Conservation (phyloP, 2,797 vertebrate genomes). For the Malacoctenus gilli region DNA sequence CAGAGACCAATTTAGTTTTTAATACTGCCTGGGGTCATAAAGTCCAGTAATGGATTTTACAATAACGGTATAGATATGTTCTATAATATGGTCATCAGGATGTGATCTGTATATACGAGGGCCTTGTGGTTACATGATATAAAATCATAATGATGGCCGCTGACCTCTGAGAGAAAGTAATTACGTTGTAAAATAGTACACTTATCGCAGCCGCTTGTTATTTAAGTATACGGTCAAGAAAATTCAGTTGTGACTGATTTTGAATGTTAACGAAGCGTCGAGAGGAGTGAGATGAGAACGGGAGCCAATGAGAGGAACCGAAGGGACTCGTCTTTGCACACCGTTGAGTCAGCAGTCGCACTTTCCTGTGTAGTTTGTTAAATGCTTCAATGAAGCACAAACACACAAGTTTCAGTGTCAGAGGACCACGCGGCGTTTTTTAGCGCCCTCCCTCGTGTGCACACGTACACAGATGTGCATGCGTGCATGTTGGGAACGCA, state of each 20-base stretch:
- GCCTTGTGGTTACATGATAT: constrained; percentile 32
- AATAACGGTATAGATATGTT: constrained; percentile 44
- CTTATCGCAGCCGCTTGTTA: constrained; percentile 12
- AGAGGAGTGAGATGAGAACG: no score
- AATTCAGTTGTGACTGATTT: constrained; percentile 28
- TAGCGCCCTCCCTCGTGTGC: constrained; percentile 4
- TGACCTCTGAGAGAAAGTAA: constrained; percentile 45
- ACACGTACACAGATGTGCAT: constrained; percentile 15
- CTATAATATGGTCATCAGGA: constrained; percentile 39
- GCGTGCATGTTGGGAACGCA: constrained; percentile 38
- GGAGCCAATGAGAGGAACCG: no score
- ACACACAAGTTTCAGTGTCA: constrained; percentile 41
- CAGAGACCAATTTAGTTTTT: constrained; percentile 53
- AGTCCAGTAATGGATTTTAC: constrained; percentile 56
- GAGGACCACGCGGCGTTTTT: constrained; percentile 40
- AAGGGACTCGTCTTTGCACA: constrained; percentile 19
- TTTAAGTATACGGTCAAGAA: constrained; percentile 25
- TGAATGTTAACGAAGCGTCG: constrained; percentile 35
- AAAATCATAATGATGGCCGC: constrained; percentile 43
- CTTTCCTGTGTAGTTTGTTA: constrained; percentile 41
- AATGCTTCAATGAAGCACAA: constrained; percentile 53
- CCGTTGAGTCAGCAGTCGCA: constrained; percentile 61
- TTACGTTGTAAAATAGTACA: constrained; percentile 34
- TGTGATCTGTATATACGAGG: constrained; percentile 50
- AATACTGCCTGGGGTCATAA: constrained; percentile 61